phyloP scores from a whole-genome alignment of 1,140 invertebrate genomes.

The Alviniconcha marisindica region DNA sequence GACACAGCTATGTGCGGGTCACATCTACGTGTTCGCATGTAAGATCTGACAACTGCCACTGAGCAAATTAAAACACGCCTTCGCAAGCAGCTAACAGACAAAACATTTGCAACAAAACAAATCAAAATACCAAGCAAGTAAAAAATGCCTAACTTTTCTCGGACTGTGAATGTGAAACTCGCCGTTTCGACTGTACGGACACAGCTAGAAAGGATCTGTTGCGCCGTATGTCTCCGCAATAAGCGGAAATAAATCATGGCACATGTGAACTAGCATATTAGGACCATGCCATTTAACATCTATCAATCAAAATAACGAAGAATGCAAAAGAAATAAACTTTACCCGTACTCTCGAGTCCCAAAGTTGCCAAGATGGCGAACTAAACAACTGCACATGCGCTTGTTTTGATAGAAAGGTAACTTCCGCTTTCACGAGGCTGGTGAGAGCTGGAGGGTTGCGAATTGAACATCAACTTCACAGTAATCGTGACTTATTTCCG shows the following conservation, averaged over 20 bases:
- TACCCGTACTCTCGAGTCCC: slow-evolving; percentile 44
- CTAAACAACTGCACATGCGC: slow-evolving; percentile 59
- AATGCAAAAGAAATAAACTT: slow-evolving; percentile 35
- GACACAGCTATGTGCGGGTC: slow-evolving; percentile 11
- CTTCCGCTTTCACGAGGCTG: slow-evolving; percentile 43
- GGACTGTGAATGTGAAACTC: slow-evolving; percentile 24
- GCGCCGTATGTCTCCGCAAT: not conserved
- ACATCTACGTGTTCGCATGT: not conserved
- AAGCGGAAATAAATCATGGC: not conserved
- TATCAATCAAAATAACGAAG: not conserved
- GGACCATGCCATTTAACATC: not conserved
- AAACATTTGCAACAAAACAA: not conserved
- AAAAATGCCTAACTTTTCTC: no score
- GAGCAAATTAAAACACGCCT: not conserved
- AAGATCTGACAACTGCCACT: not conserved
- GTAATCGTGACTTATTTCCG: not conserved
- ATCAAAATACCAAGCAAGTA: no score
- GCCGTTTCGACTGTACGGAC: slow-evolving; percentile 4
- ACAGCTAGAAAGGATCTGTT: not conserved
- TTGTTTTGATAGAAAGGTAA: slow-evolving; percentile 45
- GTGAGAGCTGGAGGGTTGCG: not conserved
- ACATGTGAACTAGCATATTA: not conserved
- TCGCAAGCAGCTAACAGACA: not conserved
- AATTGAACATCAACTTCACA: not conserved
- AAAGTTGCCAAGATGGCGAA: slow-evolving; percentile 58